phyloP scores from a whole-genome alignment of 1,140 invertebrate genomes.

The Diprion similis region DNA sequence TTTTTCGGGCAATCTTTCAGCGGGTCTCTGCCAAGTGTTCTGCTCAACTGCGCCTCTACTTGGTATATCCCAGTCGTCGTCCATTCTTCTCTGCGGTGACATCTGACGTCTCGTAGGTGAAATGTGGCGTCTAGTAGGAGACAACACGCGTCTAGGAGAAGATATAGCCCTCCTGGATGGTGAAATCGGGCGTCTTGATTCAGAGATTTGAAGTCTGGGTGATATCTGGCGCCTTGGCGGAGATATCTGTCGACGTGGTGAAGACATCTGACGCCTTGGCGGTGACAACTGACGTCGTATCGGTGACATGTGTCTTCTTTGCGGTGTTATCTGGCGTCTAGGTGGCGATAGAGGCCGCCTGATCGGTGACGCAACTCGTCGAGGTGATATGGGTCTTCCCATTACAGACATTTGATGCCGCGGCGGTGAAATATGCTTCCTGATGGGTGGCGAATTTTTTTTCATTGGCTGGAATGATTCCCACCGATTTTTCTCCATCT shows the following conservation, averaged over 20 bases:
- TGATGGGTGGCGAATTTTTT: conserved; percentile 17
- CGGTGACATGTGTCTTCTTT: conserved; percentile 25
- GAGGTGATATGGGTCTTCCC: conserved; percentile 14
- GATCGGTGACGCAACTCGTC: conserved; percentile 23
- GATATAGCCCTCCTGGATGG: conserved; percentile 36
- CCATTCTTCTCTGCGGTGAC: conserved; percentile 37
- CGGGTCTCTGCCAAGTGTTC: conserved; percentile 35
- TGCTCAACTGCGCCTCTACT: conserved; percentile 49
- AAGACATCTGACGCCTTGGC: conserved; percentile 7
- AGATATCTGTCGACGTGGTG: conserved; percentile 19
- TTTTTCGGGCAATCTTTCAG: conserved; percentile 29
- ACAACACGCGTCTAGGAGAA: conserved; percentile 31
- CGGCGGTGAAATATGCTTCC: conserved; percentile 28
- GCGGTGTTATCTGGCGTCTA: conserved; percentile 18
- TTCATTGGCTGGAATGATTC: conserved; percentile 11
- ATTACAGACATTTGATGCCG: conserved; percentile 22
- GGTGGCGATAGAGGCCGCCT: conserved; percentile 27
- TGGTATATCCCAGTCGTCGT: conserved; percentile 57
- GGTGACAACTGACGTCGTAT: conserved; percentile 26
- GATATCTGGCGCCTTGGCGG: conserved; percentile 19
- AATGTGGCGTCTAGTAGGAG: conserved; percentile 29
- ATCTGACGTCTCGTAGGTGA: conserved; percentile 33
- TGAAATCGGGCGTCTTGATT: conserved; percentile 12
- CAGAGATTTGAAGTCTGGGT: conserved; percentile 15
- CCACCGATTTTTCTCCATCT: conserved; percentile 6